Conservation (phyloP, 2,888 invertebrate genomes). For the Heteropelma amictum region DNA sequence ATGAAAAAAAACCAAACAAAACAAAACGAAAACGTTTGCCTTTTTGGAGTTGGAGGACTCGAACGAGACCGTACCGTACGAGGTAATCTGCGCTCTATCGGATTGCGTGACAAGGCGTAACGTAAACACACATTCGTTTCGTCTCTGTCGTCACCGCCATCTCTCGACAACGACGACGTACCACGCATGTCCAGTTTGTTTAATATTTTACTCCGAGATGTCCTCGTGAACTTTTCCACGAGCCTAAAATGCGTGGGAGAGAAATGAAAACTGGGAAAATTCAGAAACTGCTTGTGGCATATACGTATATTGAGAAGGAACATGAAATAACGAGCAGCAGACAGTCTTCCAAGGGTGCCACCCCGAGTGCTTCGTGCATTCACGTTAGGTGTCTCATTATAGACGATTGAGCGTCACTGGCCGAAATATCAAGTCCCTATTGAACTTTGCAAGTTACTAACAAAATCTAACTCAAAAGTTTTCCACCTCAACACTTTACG, state of each 20-base stretch:
- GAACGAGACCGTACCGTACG: slow-evolving; percentile 59
- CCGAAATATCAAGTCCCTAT: no score
- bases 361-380: slow-evolving; percentile 46
- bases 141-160: slow-evolving; percentile 41
- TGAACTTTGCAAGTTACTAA: neutral
- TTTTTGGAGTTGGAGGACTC: slow-evolving; percentile 61
- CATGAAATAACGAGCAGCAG: neutral
- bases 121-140: slow-evolving; percentile 19
- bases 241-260: neutral
- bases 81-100: slow-evolving; percentile 64
- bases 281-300: no score
- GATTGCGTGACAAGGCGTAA: slow-evolving; percentile 58
- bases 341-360: slow-evolving; percentile 53
- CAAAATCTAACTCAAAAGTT: no score
- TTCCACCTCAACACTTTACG: no score
- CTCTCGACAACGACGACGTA: slow-evolving; percentile 58
- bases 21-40: slow-evolving; percentile 5
- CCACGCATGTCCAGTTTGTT: slow-evolving; percentile 61
- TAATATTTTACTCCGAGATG: slow-evolving; percentile 65
- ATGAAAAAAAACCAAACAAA: neutral
- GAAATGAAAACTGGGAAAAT: no score
- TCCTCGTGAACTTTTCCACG: slow-evolving; percentile 61
- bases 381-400: no score
- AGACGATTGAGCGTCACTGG: no score
- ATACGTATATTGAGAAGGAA: neutral